Conservation (phyloP, 2,797 vertebrate species). For the Cyprinodon diabolis region DNA sequence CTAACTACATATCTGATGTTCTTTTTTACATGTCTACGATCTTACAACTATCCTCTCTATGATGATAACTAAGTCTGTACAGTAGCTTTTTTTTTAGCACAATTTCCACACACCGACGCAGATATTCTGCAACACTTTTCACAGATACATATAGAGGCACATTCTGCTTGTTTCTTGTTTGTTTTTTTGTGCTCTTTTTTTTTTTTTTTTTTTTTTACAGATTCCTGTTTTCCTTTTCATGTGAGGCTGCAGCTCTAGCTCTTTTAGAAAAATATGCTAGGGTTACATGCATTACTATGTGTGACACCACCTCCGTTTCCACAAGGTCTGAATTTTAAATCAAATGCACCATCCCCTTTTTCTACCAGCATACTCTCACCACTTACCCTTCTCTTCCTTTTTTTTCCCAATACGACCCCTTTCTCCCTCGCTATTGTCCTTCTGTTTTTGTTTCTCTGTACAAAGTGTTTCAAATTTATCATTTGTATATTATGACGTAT, state of each 20-base stretch:
- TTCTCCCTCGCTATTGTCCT: slow-evolving; percentile 58
- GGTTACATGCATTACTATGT: slow-evolving; percentile 61
- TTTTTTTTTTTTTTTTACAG: slow-evolving; percentile 24
- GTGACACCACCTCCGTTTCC: slow-evolving; percentile 69
- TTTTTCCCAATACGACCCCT: slow-evolving; percentile 63
- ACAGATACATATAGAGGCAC: slow-evolving; percentile 20
- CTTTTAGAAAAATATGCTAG: slow-evolving; percentile 32
- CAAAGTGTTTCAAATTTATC: slow-evolving; percentile 97
- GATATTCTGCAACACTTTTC: slow-evolving; percentile 15
- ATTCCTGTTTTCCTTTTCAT: slow-evolving; percentile 6
- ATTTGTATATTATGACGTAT: slow-evolving; percentile 99
- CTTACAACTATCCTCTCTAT: slow-evolving; percentile 18
- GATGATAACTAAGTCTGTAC: slow-evolving; percentile 67
- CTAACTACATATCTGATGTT: slow-evolving; percentile 65
- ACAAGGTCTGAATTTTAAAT: slow-evolving; percentile 75
- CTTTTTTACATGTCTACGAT: slow-evolving; percentile 55
- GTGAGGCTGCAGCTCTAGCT: slow-evolving; percentile 58
- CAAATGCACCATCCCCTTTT: slow-evolving; percentile 68
- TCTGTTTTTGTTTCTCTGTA: slow-evolving; percentile 88
- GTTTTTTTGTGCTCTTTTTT: slow-evolving; percentile 56
- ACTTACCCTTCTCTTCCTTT: slow-evolving; percentile 31
- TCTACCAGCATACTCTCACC: slow-evolving; percentile 66
- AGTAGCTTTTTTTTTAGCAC: slow-evolving; percentile 63
- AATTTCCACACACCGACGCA: slow-evolving; percentile 33
- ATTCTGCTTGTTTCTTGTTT: slow-evolving; percentile 28